Percentiles rank a stretch among this genome's conserved stretches.
Evolutionary conservation across 1,140 invertebrate species (phyloP).

Genomic region (Panulirus ornatus): DNA sequence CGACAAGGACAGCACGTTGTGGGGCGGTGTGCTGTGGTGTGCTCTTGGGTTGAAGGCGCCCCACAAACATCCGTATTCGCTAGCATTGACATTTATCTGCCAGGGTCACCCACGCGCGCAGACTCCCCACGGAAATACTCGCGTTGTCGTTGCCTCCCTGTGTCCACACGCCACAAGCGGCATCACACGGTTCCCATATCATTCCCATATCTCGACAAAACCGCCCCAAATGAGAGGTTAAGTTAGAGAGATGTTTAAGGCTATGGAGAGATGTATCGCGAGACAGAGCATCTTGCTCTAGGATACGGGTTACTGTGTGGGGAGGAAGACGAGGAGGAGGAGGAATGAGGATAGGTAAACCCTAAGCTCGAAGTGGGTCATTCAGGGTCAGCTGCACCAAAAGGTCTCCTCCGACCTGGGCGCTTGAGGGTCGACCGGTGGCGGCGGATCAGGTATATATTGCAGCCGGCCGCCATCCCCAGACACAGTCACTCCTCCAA

Average conservation of each 20-base stretch:
- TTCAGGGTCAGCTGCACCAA: not conserved
- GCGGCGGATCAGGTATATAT: slow-evolving; percentile 5
- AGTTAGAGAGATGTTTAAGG: not conserved
- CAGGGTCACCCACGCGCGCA: not conserved
- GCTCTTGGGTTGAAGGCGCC: too few species aligned
- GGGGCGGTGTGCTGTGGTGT: too few species aligned
- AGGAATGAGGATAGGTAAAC: not conserved
- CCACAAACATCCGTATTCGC: not conserved
- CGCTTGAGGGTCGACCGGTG: slow-evolving; percentile 27
- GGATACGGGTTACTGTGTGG: not conserved
- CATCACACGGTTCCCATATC: not conserved
- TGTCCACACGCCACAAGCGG: not conserved
- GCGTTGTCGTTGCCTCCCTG: not conserved
- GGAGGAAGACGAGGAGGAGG: not conserved
- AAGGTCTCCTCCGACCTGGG: slow-evolving; percentile 9
- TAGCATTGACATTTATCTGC: slow-evolving; percentile 20
- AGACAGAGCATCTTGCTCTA: not conserved
- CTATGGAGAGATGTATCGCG: not conserved
- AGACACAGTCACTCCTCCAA: not conserved
- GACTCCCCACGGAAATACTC: not conserved
- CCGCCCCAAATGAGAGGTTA: too few species aligned
- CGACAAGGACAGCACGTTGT: too few species aligned
- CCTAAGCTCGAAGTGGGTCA: not conserved
- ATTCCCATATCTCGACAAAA: not conserved
- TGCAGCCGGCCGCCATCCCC: not conserved